Conservation (phyloP, 2,888 invertebrate genomes). For the Cheilosia variabilis region DNA sequence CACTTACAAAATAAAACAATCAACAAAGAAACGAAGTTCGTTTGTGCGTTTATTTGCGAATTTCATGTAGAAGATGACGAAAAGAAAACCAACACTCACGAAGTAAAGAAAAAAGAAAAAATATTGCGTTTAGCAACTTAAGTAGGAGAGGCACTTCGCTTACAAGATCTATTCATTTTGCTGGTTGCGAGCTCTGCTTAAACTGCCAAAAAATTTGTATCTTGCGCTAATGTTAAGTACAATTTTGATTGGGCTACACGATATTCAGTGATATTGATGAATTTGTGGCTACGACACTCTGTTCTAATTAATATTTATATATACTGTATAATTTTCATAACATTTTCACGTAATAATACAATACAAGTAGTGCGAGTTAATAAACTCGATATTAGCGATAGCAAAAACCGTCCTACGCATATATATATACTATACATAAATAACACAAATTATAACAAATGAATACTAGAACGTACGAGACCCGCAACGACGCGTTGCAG, state of each 20-base stretch:
- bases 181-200: background rate
- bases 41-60: constrained; percentile 48
- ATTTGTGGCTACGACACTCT: constrained; percentile 36
- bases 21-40: constrained; percentile 2
- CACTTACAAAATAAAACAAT: constrained; percentile 3
- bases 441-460: constrained; percentile 65
- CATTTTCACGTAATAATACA: constrained; percentile 19
- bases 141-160: constrained; percentile 11
- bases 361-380: constrained; percentile 5
- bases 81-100: constrained; percentile 24
- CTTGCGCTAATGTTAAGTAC: constrained; percentile 56
- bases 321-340: background rate
- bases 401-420: constrained; percentile 20
- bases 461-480: constrained; percentile 62
- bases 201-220: constrained; percentile 15
- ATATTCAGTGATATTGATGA: constrained; percentile 17
- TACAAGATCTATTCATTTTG: background rate
- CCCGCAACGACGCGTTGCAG: constrained; percentile 43
- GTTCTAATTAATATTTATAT: constrained; percentile 3
- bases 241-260: constrained; percentile 24
- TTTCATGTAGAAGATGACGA: background rate
- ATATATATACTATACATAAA: constrained; percentile 21
- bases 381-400: constrained; percentile 12
- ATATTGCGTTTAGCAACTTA: constrained; percentile 6
- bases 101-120: constrained; percentile 7